phyloP scores from a whole-genome alignment of 2,888 invertebrate species.

The Tanytarsus gracilentus region DNA sequence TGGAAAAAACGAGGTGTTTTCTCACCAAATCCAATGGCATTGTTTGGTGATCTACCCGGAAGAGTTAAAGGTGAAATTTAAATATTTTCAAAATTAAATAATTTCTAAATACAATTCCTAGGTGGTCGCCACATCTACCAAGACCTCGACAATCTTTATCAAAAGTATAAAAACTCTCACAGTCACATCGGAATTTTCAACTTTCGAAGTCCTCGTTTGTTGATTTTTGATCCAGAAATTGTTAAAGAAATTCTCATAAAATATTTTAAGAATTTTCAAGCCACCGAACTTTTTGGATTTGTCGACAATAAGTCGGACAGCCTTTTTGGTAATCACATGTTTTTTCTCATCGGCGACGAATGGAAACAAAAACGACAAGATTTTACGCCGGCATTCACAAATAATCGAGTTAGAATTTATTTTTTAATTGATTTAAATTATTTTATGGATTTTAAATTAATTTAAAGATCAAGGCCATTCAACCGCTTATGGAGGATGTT shows the following conservation, averaged over 20 bases:
- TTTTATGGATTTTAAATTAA: neutral
- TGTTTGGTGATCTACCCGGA: conserved; percentile 15
- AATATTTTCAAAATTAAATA: no score
- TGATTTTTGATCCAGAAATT: conserved; percentile 16
- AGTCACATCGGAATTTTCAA: conserved; percentile 16
- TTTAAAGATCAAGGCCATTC: conserved; percentile 30
- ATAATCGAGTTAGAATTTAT: conserved; percentile 28
- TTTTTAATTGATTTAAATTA: neutral
- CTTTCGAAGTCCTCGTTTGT: conserved; percentile 10
- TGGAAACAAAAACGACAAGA: conserved; percentile 35
- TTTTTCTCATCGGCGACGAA: conserved; percentile 34
- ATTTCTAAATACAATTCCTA: no score
- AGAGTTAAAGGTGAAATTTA: conserved; percentile 14
- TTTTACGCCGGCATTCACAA: conserved; percentile 33
- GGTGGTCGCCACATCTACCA: neutral
- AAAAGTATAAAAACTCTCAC: conserved; percentile 11
- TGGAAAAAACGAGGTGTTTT: conserved; percentile 25
- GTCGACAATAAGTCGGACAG: conserved; percentile 32
- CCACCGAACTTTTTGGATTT: conserved; percentile 1
- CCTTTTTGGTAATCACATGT: conserved; percentile 35
- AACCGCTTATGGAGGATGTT: conserved; percentile 15
- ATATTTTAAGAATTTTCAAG: conserved; percentile 25
- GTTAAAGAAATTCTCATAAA: conserved; percentile 16
- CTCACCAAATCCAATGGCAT: conserved; percentile 1
- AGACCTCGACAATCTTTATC: conserved; percentile 12